Percentiles rank a stretch among this genome's conserved stretches.
Conservation (phyloP, 2,113 vertebrate species). For the Chiloscyllium plagiosum region DNA sequence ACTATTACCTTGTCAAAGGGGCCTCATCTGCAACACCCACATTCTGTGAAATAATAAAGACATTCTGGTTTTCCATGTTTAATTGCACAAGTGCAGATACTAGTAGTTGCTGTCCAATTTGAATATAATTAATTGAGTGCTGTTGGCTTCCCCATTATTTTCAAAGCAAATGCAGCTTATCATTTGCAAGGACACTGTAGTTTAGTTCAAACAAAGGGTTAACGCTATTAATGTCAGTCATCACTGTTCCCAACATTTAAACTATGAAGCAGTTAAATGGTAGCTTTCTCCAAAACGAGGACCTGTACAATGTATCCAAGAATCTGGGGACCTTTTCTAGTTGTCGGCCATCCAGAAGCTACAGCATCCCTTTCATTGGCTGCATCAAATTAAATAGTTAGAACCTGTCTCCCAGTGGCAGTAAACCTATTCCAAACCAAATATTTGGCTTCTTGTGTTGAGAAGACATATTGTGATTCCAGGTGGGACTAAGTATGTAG, state of each 20-base stretch:
- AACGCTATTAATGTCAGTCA: too few relatives aligned
- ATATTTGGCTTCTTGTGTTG: background rate
- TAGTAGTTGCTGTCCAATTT: too few relatives aligned
- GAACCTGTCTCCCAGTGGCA: background rate
- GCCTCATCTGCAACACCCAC: too few relatives aligned
- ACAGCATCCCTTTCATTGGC: background rate
- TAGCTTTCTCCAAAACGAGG: background rate
- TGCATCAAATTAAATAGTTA: background rate
- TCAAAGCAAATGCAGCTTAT: too few relatives aligned
- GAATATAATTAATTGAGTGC: too few relatives aligned
- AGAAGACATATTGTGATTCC: background rate
- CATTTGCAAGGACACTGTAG: too few relatives aligned
- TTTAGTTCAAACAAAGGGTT: too few relatives aligned
- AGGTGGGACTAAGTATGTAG: background rate
- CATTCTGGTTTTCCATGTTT: too few relatives aligned
- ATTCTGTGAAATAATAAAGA: too few relatives aligned
- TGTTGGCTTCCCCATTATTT: too few relatives aligned
- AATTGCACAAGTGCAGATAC: too few relatives aligned
- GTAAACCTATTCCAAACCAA: background rate
- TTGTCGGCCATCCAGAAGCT: background rate
- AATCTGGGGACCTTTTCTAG: background rate
- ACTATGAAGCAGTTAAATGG: background rate
- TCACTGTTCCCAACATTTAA: background rate
- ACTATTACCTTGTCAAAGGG: too few relatives aligned
- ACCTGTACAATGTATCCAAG: background rate